Conservation (phyloP, 2,888 invertebrate genomes). For the Horisme vitalbata region DNA sequence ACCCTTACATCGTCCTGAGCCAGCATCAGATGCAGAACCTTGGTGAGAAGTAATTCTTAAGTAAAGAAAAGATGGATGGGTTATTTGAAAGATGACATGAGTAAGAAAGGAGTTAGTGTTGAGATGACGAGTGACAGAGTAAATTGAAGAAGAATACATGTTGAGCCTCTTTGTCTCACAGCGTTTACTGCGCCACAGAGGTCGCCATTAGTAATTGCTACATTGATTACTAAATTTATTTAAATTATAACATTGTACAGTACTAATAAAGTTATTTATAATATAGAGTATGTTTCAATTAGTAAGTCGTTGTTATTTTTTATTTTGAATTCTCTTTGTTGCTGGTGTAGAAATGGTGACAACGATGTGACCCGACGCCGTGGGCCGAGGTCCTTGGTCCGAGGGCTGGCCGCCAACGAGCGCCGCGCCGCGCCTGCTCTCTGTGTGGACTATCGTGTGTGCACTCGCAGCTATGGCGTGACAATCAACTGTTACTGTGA, state of each 20-base stretch:
- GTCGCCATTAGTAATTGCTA: no score
- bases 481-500: constrained; percentile 32
- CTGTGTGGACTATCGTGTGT: constrained; percentile 24
- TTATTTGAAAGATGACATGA: no score
- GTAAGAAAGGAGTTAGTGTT: no score
- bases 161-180: no score
- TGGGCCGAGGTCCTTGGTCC: constrained; percentile 61
- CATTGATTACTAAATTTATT: no score
- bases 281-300: no score
- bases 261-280: no score
- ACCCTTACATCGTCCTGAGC: constrained; percentile 71
- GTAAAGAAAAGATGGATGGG: no score
- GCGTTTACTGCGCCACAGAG: no score
- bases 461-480: constrained; percentile 44
- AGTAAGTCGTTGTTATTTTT: not conserved
- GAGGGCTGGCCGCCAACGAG: constrained; percentile 62
- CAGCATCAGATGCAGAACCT: constrained; percentile 79
- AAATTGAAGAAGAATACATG: no score
- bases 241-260: no score
- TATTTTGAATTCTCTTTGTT: not conserved
- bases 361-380: constrained; percentile 72
- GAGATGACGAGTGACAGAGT: no score
- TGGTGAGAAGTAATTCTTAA: constrained; percentile 47
- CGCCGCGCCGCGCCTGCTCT: constrained; percentile 32
- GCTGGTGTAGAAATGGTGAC: constrained; percentile 77